phyloP scores from a whole-genome alignment of 2,888 invertebrate species.

The Scaptomyza caliginosa region DNA sequence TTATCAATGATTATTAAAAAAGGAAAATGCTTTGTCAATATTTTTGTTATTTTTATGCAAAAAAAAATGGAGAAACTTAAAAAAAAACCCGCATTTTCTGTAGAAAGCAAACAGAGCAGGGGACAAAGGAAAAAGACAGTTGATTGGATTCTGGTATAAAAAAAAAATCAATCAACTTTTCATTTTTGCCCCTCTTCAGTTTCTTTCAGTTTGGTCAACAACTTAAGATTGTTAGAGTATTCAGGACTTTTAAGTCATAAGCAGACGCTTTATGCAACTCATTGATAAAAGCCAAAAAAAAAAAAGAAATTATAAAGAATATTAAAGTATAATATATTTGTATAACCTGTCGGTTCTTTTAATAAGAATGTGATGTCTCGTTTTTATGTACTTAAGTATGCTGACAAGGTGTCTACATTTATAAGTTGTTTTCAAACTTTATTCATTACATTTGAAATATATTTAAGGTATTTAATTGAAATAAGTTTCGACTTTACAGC shows the following conservation, averaged over 20 bases:
- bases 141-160: conserved; percentile 55
- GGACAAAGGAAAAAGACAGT: not conserved
- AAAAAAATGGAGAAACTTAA: not conserved
- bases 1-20: conserved; percentile 66
- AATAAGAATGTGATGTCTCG: not conserved
- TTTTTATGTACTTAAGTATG: not conserved
- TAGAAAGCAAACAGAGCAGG: conserved; percentile 52
- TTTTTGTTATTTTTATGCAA: conserved; percentile 33
- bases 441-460: not conserved
- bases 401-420: conserved; percentile 6
- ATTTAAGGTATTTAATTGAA: not conserved
- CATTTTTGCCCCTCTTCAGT: conserved; percentile 20
- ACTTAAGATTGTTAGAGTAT: conserved; percentile 32
- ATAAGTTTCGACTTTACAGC: no score
- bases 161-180: conserved; percentile 64
- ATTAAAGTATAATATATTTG: conserved; percentile 8
- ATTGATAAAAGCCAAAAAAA: conserved; percentile 10
- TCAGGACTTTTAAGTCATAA: conserved; percentile 18
- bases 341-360: conserved; percentile 4
- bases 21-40: conserved; percentile 61
- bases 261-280: conserved; percentile 37
- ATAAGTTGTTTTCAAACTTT: not conserved
- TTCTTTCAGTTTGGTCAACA: conserved; percentile 30
- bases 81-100: conserved; percentile 16
- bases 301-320: not conserved